Conservation (phyloP, 2,113 vertebrate species). For the Willisornis vidua region DNA sequence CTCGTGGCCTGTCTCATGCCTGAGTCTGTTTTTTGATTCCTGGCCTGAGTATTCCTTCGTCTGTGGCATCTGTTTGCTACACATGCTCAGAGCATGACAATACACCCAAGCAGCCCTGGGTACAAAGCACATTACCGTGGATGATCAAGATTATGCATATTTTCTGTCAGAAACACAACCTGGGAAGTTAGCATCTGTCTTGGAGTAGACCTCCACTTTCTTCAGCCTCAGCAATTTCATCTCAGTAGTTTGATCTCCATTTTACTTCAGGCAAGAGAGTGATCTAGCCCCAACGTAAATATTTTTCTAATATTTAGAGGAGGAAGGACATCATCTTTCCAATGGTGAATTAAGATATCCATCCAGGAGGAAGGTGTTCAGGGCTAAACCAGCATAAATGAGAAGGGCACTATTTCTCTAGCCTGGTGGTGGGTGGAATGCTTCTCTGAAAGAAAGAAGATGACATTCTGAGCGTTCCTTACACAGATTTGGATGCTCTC, state of each 20-base stretch:
- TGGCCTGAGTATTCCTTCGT: background rate
- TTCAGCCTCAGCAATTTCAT: background rate
- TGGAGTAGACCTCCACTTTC: background rate
- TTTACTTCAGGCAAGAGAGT: background rate
- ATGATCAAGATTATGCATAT: background rate
- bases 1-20: slow-evolving; percentile 1
- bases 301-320: background rate
- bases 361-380: background rate
- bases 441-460: background rate
- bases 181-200: background rate
- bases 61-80: background rate
- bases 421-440: background rate
- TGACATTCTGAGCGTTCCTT: background rate
- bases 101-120: background rate
- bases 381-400: background rate
- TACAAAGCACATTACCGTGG: background rate
- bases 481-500: background rate
- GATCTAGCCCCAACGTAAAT: background rate
- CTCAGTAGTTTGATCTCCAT: background rate
- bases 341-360: background rate
- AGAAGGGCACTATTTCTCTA: background rate
- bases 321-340: background rate
- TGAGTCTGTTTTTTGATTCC: background rate
- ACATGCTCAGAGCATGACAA: background rate
- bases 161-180: background rate